Percentiles rank a stretch among this genome's conserved stretches.
These are phyloP conservation scores for Delichon dasypus DNA, from an alignment of 2,797 vertebrate species.

Conservation along the genomic window DNA sequence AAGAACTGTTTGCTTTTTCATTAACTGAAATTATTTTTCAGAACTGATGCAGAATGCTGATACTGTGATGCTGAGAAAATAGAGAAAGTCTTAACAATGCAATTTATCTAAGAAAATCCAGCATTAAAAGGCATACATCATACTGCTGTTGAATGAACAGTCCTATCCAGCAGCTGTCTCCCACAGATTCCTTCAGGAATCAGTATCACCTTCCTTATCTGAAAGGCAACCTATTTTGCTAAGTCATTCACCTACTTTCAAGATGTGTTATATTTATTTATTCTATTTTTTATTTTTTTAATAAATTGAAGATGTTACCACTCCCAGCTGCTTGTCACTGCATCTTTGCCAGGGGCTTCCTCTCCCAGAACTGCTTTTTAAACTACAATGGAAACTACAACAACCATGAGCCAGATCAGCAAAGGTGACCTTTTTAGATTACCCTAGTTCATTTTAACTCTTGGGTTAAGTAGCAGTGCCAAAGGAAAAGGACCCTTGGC, in stretches of 20 bases:
- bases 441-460: not conserved
- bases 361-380: not conserved
- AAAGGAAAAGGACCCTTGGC: not conserved
- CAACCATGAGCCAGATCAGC: not conserved
- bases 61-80: not conserved
- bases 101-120: not conserved
- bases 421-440: not conserved
- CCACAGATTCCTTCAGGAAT: not conserved
- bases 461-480: not conserved
- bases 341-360: not conserved
- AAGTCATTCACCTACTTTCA: not conserved
- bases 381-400: not conserved
- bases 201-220: not conserved
- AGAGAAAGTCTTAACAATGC: not conserved
- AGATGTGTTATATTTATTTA: not conserved
- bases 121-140: not conserved
- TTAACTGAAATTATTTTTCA: not conserved
- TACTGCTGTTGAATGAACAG: not conserved
- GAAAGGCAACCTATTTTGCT: not conserved
- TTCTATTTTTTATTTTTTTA: not conserved
- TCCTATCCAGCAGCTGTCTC: not conserved
- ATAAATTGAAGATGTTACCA: not conserved
- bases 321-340: not conserved
- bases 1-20: not conserved
- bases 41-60: not conserved